phyloP scores from a whole-genome alignment of 2,888 invertebrate genomes.

The Dioctria rufipes region DNA sequence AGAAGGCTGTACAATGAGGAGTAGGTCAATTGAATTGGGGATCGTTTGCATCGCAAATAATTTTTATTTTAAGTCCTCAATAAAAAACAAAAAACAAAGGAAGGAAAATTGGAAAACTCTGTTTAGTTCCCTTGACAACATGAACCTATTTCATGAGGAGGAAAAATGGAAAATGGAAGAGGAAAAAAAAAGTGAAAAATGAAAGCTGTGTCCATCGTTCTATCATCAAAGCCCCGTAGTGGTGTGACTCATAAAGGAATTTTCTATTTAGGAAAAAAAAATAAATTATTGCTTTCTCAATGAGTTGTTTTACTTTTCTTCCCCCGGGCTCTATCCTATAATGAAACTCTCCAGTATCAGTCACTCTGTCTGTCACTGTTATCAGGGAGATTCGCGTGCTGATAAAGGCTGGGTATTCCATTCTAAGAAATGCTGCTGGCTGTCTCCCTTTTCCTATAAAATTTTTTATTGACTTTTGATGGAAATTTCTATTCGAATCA shows the following conservation, averaged over 20 bases:
- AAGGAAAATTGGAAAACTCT: background rate
- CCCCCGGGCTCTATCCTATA: too few relatives aligned
- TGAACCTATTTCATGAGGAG: too few relatives aligned
- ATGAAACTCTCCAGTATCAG: background rate
- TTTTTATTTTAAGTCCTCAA: background rate
- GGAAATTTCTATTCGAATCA: conserved; percentile 9
- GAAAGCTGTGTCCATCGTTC: too few relatives aligned
- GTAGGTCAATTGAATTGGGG: background rate
- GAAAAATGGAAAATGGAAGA: too few relatives aligned
- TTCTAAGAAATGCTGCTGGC: background rate
- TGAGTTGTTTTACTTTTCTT: background rate
- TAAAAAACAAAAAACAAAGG: background rate
- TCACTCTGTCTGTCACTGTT: background rate
- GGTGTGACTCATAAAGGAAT: background rate
- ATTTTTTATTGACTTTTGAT: conserved; percentile 11
- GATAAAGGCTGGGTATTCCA: background rate
- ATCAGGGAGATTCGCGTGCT: background rate
- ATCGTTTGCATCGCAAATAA: background rate
- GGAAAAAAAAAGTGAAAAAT: too few relatives aligned
- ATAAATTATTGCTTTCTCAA: background rate
- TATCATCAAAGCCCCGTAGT: background rate
- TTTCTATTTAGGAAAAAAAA: background rate
- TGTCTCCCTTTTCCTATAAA: background rate
- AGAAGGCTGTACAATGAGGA: background rate
- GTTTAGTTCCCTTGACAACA: background rate